Base-by-base conservation (phyloP, 2,888 invertebrate species). In the Andrena dorsata region DNA sequence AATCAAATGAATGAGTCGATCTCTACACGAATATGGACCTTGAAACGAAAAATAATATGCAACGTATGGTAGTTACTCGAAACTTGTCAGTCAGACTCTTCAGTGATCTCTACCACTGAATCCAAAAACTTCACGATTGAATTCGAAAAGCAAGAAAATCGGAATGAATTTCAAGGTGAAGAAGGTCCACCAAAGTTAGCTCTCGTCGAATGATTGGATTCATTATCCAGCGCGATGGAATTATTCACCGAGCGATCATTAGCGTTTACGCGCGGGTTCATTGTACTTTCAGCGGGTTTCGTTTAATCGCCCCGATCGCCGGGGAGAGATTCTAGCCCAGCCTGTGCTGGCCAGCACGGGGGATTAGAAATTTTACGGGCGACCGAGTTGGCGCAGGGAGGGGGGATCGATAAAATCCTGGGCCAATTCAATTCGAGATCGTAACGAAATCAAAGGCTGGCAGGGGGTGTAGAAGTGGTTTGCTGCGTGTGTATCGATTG, bases 401-500 rank as follows among this genome's bases (percentile, higher is more conserved):
- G 53, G 56, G 13, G 35, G 47, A 76, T 76, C 81, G 81, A 81
- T 76, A 80, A 77, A 64, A 72, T 49, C 61, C 23, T 49, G 7
- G 49, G 64, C 20, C 56, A 77, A 83, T 83, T 83, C 81, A 77
- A 73, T 76, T 78, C 56, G n/a, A 60, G 76, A 84, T 69, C 74
- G 53, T 80, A 84, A 83, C 71, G 76, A 85, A 82, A 83, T 78
- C 63, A 82, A 76, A 85, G 69, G 75, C 80, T 28, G 32, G 32
- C n/a, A 53, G 77, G 63, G 71, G 61, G 32, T 69, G 81, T 56
- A 82, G 76, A 86, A 82, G 83, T 76, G 86, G 83, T 83, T 82
- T 80, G 82, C 82, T 88, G 88, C 86, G 90, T 89, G 90, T 86
- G 89, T 93, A 93, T 93, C 92, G 93, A 93, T 93, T 93, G 92